A percentile compares a stretch with the other conserved stretches of the same genome.
Evolutionary conservation across 2,888 invertebrate species (phyloP).

Genomic region (Liopterus haemorrhoidalis): DNA sequence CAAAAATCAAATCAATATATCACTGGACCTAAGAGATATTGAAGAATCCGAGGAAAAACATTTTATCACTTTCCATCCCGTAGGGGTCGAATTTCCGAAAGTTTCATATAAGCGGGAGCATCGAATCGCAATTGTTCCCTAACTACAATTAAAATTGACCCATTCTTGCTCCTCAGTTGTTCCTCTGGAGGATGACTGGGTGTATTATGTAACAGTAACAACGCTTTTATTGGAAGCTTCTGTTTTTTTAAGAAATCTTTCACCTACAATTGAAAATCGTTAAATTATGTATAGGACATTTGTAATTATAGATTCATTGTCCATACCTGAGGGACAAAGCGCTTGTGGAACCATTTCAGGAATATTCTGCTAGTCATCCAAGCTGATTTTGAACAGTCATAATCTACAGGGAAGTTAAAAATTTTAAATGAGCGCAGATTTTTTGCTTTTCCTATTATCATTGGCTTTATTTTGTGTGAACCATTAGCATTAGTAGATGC

Average conservation of each 20-base stretch:
- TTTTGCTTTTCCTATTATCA: conserved; percentile 2
- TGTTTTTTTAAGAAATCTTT: conserved; percentile 6
- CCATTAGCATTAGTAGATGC: neutral
- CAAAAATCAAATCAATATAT: too few species aligned
- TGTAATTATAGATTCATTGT: conserved; percentile 4
- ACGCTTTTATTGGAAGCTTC: conserved; percentile 3
- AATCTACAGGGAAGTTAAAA: conserved; percentile 9
- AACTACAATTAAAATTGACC: too few species aligned
- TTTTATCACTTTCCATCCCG: too few species aligned
- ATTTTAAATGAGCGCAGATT: conserved; percentile 1
- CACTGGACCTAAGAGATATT: too few species aligned
- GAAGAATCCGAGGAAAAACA: too few species aligned
- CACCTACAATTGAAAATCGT: too few species aligned
- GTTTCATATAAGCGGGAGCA: too few species aligned
- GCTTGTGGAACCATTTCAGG: conserved; percentile 9
- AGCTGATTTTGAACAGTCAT: conserved; percentile 5
- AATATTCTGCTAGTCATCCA: conserved; percentile 8
- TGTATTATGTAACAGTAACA: conserved; percentile 8
- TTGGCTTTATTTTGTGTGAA: conserved; percentile 6
- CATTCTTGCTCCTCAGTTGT: too few species aligned
- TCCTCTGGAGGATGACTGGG: conserved; percentile 2
- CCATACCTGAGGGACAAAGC: conserved; percentile 9
- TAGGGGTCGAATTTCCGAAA: too few species aligned
- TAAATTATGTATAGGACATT: conserved; percentile 3
- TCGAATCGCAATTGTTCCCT: too few species aligned